phyloP scores from a whole-genome alignment of 1,140 invertebrate genomes.

The Musca domestica region DNA sequence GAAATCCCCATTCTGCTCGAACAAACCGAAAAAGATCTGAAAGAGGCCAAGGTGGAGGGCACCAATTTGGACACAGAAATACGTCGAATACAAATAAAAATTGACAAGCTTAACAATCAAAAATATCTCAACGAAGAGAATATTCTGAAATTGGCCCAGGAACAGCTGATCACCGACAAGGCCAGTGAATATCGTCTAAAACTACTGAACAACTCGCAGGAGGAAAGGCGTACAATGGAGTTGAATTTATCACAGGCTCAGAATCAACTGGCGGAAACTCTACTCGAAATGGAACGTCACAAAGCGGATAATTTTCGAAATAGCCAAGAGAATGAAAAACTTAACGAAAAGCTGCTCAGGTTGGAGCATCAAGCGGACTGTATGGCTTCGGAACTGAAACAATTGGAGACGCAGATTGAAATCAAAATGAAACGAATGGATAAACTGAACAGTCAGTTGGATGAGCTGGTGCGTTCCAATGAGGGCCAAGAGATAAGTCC shows the following conservation, averaged over 20 bases:
- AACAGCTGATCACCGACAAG: constrained; percentile 68
- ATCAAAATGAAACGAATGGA: constrained; percentile 46
- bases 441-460: constrained; percentile 37
- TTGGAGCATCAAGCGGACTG: constrained; percentile 31
- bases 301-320: constrained; percentile 38
- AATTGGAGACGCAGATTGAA: constrained; percentile 42
- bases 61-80: constrained; percentile 37
- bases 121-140: constrained; percentile 63
- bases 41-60: constrained; percentile 54
- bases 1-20: constrained; percentile 59
- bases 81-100: constrained; percentile 44
- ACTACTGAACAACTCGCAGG: constrained; percentile 54
- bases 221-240: constrained; percentile 57
- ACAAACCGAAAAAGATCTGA: constrained; percentile 61
- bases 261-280: constrained; percentile 61
- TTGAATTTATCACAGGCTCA: constrained; percentile 62
- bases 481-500: constrained; percentile 52
- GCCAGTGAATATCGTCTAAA: constrained; percentile 58
- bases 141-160: constrained; percentile 65
- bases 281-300: constrained; percentile 63
- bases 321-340: constrained; percentile 32
- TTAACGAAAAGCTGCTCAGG: constrained; percentile 26
- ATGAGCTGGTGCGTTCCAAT: constrained; percentile 24
- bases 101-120: constrained; percentile 57
- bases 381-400: constrained; percentile 33